phyloP scores from a whole-genome alignment of 64 coral and sea anemone species.

The Montipora efflorescens region DNA sequence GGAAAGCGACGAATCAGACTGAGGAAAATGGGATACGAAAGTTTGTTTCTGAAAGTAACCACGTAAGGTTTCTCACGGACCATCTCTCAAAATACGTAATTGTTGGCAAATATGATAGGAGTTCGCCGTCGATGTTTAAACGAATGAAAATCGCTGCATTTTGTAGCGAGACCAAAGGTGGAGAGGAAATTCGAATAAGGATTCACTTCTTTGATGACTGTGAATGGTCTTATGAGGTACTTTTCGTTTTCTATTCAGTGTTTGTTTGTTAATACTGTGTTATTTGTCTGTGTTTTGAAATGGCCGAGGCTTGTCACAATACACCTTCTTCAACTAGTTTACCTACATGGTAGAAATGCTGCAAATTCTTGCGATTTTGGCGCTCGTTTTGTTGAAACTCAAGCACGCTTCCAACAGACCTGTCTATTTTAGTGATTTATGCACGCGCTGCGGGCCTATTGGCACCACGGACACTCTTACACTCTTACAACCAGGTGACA shows the following conservation, averaged over 20 bases:
- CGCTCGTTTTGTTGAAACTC: no score
- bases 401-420: no score
- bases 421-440: no score
- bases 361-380: no score
- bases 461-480: no score
- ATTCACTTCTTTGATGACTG: slow-evolving; percentile 51
- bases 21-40: background rate
- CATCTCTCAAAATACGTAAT: slow-evolving; percentile 50
- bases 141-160: slow-evolving; percentile 58
- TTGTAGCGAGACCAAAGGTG: background rate
- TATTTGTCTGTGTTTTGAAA: background rate
- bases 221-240: slow-evolving; percentile 44
- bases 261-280: no score
- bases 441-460: no score
- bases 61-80: slow-evolving; percentile 18
- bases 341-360: no score
- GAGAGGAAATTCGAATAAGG: slow-evolving; percentile 5
- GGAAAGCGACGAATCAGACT: background rate
- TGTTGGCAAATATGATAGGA: slow-evolving; percentile 30
- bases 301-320: no score
- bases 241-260: background rate
- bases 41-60: slow-evolving; percentile 2
- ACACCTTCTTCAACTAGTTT: no score
- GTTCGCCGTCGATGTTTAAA: slow-evolving; percentile 13
- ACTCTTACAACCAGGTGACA: no score